phyloP scores from a whole-genome alignment of 2,888 invertebrate genomes.

The Meteorus cinctellus region DNA sequence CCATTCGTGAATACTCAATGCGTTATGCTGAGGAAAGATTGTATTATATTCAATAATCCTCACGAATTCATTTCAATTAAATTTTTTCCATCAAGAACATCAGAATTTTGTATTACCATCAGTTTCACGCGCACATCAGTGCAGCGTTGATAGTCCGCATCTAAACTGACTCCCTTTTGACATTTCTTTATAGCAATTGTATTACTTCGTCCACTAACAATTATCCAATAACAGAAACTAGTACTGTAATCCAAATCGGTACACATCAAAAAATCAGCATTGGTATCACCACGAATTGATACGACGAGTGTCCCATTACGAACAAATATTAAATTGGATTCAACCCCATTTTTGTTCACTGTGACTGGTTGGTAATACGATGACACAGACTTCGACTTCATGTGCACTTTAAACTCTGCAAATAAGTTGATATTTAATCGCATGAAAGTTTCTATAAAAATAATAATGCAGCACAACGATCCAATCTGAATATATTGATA shows the following conservation, averaged over 20 bases:
- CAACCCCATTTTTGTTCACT: neutral
- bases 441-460: too few species aligned
- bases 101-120: slow-evolving; percentile 12
- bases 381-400: neutral
- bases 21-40: slow-evolving; percentile 42
- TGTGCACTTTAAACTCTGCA: slow-evolving; percentile 24
- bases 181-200: slow-evolving; percentile 62
- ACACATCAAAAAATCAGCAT: slow-evolving; percentile 64
- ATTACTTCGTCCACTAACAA: slow-evolving; percentile 60
- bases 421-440: neutral
- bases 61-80: neutral
- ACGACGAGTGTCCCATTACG: slow-evolving; percentile 44
- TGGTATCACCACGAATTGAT: slow-evolving; percentile 55
- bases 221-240: slow-evolving; percentile 65
- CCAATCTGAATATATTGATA: too few species aligned
- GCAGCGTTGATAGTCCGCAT: slow-evolving; percentile 26
- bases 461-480: too few species aligned
- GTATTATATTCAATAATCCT: neutral
- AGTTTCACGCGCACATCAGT: neutral
- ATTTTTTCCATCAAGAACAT: neutral
- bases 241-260: slow-evolving; percentile 19
- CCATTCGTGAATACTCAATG: slow-evolving; percentile 56
- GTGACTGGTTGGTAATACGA: neutral
- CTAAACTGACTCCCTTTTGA: slow-evolving; percentile 37
- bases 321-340: neutral